Base-by-base conservation (phyloP, 2,113 vertebrate genomes). In the Amblyornis subalaris region DNA sequence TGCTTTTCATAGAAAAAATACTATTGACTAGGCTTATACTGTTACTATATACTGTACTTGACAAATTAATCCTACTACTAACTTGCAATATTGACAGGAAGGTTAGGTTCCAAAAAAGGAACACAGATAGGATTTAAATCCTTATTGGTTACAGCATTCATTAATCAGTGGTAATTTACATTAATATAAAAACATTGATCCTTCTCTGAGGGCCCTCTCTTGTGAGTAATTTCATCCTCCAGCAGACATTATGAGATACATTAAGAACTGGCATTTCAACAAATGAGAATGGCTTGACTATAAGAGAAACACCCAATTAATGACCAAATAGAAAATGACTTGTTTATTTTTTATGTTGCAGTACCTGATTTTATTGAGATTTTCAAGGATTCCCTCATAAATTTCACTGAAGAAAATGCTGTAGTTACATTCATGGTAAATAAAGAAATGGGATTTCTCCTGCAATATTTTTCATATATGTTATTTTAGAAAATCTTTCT, bases 171-270 rank as follows among this genome's bases (percentile, higher is more conserved):
- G 72, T 95, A 93, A 97, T 97, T 97, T 96, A 93, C 64, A 89
- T 86, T 94, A 96, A 96, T 97, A 96, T 88, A 94, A 96, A 95
- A 95, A 89, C 93, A 97, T 94, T 96, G 94, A 97, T 97, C 92
- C 89, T 95, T 87, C 83, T 96, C 78, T 92, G 72, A 93, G 83
- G 81, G 36, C 38, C 86, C 25, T 96, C 95, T 92, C 86, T 76
- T 65, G 70, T 94, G 94, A 97, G 33, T 94, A 96, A 97, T 97
- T 97, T 96, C 89, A 93, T 90, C 84, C 88, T 96, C 92, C 94
- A 95, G 71, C 48, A 97, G 85, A 94, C 61, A 96, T 96, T 95
- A 96, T 75, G 85, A 96, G 83, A 94, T 88, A 90, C 65, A 96
- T 97, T 97, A 97, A 96, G 85, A 84, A 79, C 47, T 73, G 66